Evolutionary conservation across 1,140 invertebrate genomes (phyloP).

Genomic region (Heliconius hermathena): DNA sequence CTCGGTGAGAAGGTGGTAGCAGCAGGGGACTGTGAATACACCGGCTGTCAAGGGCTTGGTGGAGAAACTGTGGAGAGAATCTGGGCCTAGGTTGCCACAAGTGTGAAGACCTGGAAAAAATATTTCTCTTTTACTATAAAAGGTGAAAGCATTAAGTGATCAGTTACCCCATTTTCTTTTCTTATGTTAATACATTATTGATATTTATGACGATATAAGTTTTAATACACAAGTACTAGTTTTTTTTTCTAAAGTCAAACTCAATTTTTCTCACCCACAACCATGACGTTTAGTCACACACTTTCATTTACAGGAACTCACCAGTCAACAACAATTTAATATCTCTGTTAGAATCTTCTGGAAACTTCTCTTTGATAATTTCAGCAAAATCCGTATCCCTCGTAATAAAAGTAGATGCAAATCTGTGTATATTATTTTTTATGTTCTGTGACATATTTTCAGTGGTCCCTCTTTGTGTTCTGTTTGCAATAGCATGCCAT

Average conservation of each 20-base stretch:
- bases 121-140: too few relatives aligned
- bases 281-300: too few relatives aligned
- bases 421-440: constrained; percentile 53
- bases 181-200: too few relatives aligned
- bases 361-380: constrained; percentile 59
- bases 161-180: too few relatives aligned
- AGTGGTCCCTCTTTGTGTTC: constrained; percentile 47
- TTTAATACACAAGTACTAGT: too few relatives aligned
- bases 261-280: too few relatives aligned
- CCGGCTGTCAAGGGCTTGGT: constrained; percentile 81
- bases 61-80: constrained; percentile 88
- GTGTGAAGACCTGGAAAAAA: constrained; percentile 89
- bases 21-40: constrained; percentile 93
- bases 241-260: too few relatives aligned
- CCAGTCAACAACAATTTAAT: constrained; percentile 59
- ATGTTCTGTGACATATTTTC: constrained; percentile 33
- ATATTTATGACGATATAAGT: too few relatives aligned
- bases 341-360: constrained; percentile 50
- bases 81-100: constrained; percentile 92
- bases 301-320: constrained; percentile 35
- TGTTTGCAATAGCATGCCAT: constrained; percentile 72
- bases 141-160: too few relatives aligned
- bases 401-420: constrained; percentile 58
- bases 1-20: constrained; percentile 93
- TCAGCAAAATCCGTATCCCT: constrained; percentile 56